Percentiles rank a stretch among this genome's conserved stretches.
These are phyloP conservation scores for Euthynnus affinis DNA, from an alignment of 2,797 vertebrate genomes.

Conservation along the genomic window DNA sequence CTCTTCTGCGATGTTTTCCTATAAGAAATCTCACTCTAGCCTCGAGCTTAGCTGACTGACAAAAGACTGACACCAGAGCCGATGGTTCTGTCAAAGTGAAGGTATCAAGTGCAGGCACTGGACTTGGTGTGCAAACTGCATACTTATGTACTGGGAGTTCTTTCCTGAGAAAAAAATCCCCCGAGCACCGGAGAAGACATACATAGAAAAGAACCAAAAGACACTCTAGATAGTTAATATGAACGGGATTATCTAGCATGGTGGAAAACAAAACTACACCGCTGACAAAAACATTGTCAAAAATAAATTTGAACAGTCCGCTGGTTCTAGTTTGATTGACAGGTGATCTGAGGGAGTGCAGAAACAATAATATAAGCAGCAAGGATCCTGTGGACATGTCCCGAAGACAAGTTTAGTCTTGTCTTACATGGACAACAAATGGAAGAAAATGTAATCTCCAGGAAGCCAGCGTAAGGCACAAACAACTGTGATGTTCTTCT, in stretches of 20 bases:
- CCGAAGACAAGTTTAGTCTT: constrained; percentile 35
- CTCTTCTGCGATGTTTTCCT: constrained; percentile 48
- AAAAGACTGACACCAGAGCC: constrained; percentile 70
- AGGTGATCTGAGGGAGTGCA: constrained; percentile 46
- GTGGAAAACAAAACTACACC: constrained; percentile 38
- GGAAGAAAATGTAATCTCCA: constrained; percentile 3
- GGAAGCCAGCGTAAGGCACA: not conserved
- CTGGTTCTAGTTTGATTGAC: constrained; percentile 51
- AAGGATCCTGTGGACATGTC: constrained; percentile 33
- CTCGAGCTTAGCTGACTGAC: constrained; percentile 64
- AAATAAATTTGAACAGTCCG: constrained; percentile 26
- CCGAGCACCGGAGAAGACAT: constrained; percentile 33
- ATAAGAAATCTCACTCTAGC: constrained; percentile 53
- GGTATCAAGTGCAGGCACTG: constrained; percentile 54
- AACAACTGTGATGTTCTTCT: not conserved
- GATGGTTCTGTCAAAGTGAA: constrained; percentile 61
- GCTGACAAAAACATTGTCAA: constrained; percentile 31
- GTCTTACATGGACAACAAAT: constrained; percentile 36
- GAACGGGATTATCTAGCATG: constrained; percentile 6
- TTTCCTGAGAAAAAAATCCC: constrained; percentile 47
- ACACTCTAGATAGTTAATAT: constrained; percentile 19
- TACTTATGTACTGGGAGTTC: constrained; percentile 29
- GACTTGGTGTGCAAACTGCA: constrained; percentile 52
- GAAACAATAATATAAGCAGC: constrained; percentile 19
- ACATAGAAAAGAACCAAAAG: constrained; percentile 3